Percentiles rank a stretch among this genome's conserved stretches.
These are phyloP conservation scores for Sericinus montela DNA, from an alignment of 2,888 invertebrate genomes.

Conservation along the genomic window DNA sequence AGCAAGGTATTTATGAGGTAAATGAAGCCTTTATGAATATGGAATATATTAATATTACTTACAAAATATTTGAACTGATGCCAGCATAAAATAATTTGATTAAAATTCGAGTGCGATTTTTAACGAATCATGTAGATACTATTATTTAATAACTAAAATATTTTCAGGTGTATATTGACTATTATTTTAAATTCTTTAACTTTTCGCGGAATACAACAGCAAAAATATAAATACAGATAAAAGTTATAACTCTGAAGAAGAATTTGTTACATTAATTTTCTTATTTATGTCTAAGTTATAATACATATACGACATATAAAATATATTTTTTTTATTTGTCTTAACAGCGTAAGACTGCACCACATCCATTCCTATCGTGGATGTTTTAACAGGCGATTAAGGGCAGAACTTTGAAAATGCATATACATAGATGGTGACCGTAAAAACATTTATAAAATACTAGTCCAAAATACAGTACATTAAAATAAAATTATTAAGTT, in stretches of 20 bases:
- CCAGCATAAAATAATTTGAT: not conserved
- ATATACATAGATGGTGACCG: too few relatives aligned
- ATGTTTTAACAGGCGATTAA: too few relatives aligned
- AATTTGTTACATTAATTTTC: conserved; percentile 76
- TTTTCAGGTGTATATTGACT: too few relatives aligned
- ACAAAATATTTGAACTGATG: conserved; percentile 2
- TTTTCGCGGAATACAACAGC: not conserved
- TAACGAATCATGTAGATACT: not conserved
- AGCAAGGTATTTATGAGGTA: not conserved
- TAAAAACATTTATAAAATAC: too few relatives aligned
- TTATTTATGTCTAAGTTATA: too few relatives aligned
- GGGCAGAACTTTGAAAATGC: too few relatives aligned
- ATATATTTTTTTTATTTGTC: not conserved
- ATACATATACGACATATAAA: not conserved
- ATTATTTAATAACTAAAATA: too few relatives aligned
- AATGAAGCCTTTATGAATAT: not conserved
- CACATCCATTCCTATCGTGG: too few relatives aligned
- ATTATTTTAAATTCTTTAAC: not conserved
- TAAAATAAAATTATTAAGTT: too few relatives aligned
- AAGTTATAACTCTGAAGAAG: conserved; percentile 72
- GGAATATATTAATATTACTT: not conserved
- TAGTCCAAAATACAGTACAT: too few relatives aligned
- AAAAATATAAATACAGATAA: conserved; percentile 59
- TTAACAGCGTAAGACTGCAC: too few relatives aligned
- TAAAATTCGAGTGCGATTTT: not conserved